A percentile compares a stretch with the other conserved stretches of the same genome.
Conservation (phyloP, 2,797 vertebrate genomes). For the Chelidonichthys spinosus region DNA sequence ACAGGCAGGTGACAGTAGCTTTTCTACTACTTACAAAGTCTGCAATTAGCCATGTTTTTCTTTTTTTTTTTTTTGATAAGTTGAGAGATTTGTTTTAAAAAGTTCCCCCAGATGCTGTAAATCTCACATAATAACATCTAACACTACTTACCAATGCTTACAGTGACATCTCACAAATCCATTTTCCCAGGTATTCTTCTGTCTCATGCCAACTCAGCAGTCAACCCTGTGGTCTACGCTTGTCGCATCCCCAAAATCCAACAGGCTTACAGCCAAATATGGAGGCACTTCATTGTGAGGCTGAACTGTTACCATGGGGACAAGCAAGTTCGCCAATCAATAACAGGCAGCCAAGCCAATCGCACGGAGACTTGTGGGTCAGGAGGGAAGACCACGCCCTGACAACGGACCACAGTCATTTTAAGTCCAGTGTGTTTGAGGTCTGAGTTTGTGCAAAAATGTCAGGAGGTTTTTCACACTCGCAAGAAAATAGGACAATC, state of each 20-base stretch:
- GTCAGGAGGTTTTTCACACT: neutral
- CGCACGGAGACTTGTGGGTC: constrained; percentile 19
- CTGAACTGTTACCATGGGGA: constrained; percentile 50
- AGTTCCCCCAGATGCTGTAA: neutral
- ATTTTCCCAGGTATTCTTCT: constrained; percentile 81
- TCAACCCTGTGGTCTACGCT: constrained; percentile 90
- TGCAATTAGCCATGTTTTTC: neutral
- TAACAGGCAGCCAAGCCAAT: constrained; percentile 35
- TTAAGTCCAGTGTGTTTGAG: neutral
- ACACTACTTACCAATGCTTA: constrained; percentile 7
- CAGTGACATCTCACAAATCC: neutral
- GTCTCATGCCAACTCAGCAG: constrained; percentile 88
- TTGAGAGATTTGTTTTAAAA: neutral
- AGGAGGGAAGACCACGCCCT: constrained; percentile 15
- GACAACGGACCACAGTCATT: neutral
- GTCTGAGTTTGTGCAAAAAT: neutral
- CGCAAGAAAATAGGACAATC: neutral
- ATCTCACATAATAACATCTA: neutral
- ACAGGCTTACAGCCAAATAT: constrained; percentile 83
- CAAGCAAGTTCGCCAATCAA: constrained; percentile 11
- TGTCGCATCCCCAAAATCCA: constrained; percentile 90
- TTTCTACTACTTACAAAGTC: neutral
- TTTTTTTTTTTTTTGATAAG: too few relatives aligned
- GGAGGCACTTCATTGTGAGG: constrained; percentile 78
- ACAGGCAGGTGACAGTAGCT: constrained; percentile 61